These are phyloP conservation scores for Chelmon rostratus DNA, from an alignment of 2,797 vertebrate species.

Conservation along the genomic window DNA sequence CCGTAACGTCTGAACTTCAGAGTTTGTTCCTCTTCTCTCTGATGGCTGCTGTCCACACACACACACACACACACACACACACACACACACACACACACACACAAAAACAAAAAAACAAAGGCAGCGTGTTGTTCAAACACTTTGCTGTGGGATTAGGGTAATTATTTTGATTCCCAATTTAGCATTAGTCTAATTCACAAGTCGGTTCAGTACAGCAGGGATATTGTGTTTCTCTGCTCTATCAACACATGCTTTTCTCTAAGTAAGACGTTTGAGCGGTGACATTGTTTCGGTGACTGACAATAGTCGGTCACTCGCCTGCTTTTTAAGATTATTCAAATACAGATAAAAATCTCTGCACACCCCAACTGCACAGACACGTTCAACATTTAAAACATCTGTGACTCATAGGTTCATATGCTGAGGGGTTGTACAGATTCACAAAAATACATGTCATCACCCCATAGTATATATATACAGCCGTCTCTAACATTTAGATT, in stretches of 20 bases:
- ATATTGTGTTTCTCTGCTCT: not conserved
- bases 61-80: not conserved
- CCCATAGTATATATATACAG: too few relatives aligned
- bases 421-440: not conserved
- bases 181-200: conserved; percentile 24
- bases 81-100: not conserved
- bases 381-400: not conserved
- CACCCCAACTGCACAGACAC: not conserved
- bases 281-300: not conserved
- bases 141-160: conserved; percentile 13
- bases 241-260: not conserved
- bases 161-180: conserved; percentile 40
- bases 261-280: not conserved
- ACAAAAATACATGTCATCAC: not conserved
- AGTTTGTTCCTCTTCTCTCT: not conserved
- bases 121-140: not conserved
- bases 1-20: not conserved
- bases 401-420: not conserved
- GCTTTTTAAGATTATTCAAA: not conserved
- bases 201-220: not conserved
- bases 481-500: not conserved
- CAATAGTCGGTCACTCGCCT: not conserved
- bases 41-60: not conserved
- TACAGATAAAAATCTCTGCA: not conserved
- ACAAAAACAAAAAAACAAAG: not conserved